Percentiles rank a stretch among this genome's conserved stretches.
These are phyloP conservation scores for Gnathonemus echidnorhynchus DNA, from an alignment of 2,113 vertebrate species.

Conservation along the genomic window DNA sequence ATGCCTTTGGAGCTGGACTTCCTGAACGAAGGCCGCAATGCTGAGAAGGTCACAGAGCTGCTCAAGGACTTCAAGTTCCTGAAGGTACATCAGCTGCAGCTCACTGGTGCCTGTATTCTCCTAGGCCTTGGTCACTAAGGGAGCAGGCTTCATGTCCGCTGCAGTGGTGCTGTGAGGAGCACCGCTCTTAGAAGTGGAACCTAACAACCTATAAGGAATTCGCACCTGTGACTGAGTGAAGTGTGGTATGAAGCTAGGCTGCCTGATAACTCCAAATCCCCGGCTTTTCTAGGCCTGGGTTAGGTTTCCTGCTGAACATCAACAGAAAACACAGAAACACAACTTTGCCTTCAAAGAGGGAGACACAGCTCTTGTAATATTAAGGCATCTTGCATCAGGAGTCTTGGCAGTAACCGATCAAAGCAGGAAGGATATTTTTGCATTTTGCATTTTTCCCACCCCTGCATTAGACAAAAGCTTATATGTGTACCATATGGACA, in stretches of 20 bases:
- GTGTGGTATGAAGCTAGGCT: neutral
- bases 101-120: neutral
- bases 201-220: neutral
- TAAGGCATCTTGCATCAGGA: neutral
- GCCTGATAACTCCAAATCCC: conserved; percentile 20
- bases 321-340: neutral
- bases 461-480: neutral
- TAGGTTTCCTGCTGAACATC: neutral
- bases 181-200: neutral
- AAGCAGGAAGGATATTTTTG: neutral
- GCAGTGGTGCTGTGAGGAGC: neutral
- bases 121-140: neutral
- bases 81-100: conserved; percentile 57
- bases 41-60: conserved; percentile 80
- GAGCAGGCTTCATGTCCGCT: neutral
- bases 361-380: neutral
- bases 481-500: neutral
- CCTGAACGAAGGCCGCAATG: conserved; percentile 88
- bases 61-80: conserved; percentile 78
- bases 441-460: neutral
- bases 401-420: neutral
- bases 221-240: neutral
- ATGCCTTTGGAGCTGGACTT: conserved; percentile 92
- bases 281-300: conserved; percentile 11
- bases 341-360: neutral